Evolutionary conservation across 2,113 vertebrate genomes (phyloP), one percentile per base, ranked within the genome.

Genomic region (Gulo gulo): DNA sequence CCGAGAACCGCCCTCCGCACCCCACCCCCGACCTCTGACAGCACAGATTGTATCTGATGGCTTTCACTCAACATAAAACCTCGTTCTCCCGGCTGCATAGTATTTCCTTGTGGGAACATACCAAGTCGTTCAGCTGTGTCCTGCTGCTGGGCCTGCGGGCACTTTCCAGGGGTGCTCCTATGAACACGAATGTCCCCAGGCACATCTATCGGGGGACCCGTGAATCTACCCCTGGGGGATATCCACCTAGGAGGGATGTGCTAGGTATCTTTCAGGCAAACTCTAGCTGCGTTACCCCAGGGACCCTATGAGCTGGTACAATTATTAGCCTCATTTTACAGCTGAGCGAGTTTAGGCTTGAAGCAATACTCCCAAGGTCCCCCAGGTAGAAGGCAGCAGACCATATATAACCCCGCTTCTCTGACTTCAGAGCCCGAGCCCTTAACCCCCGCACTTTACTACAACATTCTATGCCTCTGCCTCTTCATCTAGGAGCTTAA

Each of bases 371-470:
- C n/a, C 39, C 74, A 45, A 65, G 34, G 4, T n/a, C 15, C 11
- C 47, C 50, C 9, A n/a, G 52, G n/a, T 7, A 59, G 47, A 78
- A 78, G 81, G 42, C 10, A 31, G 57, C 26, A 61, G 23, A 39
- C 23, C 57, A 10, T 31, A 18, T 18, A 13, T 2, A 65, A 91
- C n/a, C 42, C 67, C 31, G 31, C 18, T 24, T 36, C 34, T 90
- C 29, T 18, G 80, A 61, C 61, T 50, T 34, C 50, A 69, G 42
- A 74, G 50, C 24, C 7, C 2, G 39, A 50, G 34, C 6, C 11
- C 2, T 65, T 10, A 59, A 9, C 5, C 59, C 4, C 9, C 6
- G 4, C 14, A 0, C 12, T 8, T 31, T 1, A 9, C 24, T 2
- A 9, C 7, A 50, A 18, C 1, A 20, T 31, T 31, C 42, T 8